Evolutionary conservation across 2,113 vertebrate genomes (phyloP).

Genomic region (Alectura lathami): DNA sequence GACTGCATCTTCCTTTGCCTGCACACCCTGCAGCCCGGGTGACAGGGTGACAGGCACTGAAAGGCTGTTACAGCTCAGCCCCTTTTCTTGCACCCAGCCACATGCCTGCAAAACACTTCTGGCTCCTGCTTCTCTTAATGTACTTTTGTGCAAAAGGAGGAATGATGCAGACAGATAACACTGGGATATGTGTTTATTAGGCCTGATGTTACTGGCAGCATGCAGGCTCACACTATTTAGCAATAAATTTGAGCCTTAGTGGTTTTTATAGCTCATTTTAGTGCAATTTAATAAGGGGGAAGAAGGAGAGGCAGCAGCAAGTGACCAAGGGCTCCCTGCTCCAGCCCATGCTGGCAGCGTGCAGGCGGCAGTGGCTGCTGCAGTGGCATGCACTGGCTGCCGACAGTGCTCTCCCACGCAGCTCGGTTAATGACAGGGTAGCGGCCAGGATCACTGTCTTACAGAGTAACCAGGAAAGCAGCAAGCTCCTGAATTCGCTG

Average conservation of each 20-base stretch:
- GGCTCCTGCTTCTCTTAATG: background rate
- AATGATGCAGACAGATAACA: background rate
- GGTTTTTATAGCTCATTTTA: background rate
- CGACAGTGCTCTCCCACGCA: background rate
- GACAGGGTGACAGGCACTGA: background rate
- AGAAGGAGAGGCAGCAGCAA: background rate
- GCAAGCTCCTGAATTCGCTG: background rate
- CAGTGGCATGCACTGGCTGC: background rate
- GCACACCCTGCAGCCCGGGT: background rate
- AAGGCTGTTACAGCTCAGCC: background rate
- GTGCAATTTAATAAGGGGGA: background rate
- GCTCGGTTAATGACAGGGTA: background rate
- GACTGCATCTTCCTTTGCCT: background rate
- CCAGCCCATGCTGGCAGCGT: fast-evolving
- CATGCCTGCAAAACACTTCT: background rate
- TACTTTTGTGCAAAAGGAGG: background rate
- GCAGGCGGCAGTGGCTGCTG: background rate
- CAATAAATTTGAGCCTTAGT: background rate
- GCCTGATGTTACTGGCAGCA: background rate
- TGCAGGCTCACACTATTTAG: background rate
- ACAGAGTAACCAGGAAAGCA: background rate
- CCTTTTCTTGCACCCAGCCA: background rate
- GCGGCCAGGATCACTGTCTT: background rate
- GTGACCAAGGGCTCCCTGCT: background rate
- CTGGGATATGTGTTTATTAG: background rate